A percentile compares a stretch with the other conserved stretches of the same genome.
Conservation (phyloP, 2,113 vertebrate genomes). For the Gorsachius goisagi region DNA sequence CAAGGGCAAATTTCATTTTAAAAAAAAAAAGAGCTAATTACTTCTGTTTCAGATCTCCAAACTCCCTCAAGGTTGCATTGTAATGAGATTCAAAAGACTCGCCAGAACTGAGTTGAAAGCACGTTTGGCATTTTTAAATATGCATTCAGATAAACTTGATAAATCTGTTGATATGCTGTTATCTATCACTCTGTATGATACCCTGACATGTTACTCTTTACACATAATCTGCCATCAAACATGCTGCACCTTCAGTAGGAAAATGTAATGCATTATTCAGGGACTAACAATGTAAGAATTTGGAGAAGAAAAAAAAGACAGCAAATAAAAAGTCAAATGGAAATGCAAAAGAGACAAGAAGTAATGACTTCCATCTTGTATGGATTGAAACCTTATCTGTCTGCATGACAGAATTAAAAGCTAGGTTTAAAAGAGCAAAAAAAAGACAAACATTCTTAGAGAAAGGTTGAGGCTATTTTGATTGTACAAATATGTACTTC, state of each 20-base stretch:
- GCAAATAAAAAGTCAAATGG: not conserved
- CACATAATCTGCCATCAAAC: not conserved
- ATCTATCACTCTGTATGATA: not conserved
- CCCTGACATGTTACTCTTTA: not conserved
- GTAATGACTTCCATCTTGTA: not conserved
- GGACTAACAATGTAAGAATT: not conserved
- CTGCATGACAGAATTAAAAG: not conserved
- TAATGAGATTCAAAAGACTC: conserved; percentile 18
- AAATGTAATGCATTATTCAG: not conserved
- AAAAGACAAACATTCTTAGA: not conserved
- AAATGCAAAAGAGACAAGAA: not conserved
- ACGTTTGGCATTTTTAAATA: conserved; percentile 36
- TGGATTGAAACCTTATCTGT: not conserved
- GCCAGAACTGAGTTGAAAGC: not conserved
- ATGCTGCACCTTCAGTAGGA: not conserved
- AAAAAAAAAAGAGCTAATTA: conserved; percentile 18
- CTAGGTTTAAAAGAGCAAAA: not conserved
- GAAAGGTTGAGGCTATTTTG: not conserved
- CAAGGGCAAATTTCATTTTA: conserved; percentile 21
- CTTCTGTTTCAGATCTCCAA: conserved; percentile 4
- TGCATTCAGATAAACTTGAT: conserved; percentile 27
- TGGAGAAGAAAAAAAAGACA: not conserved
- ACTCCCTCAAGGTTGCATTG: conserved; percentile 37
- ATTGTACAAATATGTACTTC: not conserved
- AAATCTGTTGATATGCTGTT: conserved; percentile 14